Evolutionary conservation across 1,140 invertebrate genomes (phyloP).

Genomic region (Drosophila ercepeae): DNA sequence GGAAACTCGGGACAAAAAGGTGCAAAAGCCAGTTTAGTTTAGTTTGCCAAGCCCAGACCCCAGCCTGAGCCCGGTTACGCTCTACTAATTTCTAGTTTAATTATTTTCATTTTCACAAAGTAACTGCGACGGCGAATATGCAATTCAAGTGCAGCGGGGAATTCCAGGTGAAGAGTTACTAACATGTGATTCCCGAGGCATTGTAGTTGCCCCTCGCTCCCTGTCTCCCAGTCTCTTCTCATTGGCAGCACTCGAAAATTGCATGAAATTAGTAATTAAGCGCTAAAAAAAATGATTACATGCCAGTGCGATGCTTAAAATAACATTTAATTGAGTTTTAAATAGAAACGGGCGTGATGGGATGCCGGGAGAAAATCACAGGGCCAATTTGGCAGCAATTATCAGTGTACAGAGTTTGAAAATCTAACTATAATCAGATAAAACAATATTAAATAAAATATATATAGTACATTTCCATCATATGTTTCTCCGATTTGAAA

Average conservation of each 20-base stretch:
- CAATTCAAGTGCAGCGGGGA: slow-evolving; percentile 67
- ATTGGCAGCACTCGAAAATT: slow-evolving; percentile 28
- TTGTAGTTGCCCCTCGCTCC: background rate
- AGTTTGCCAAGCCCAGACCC: slow-evolving; percentile 1
- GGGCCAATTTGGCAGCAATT: no score
- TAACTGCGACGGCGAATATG: slow-evolving; percentile 51
- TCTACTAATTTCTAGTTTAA: slow-evolving; percentile 80
- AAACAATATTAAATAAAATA: no score
- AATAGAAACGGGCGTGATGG: slow-evolving; percentile 1
- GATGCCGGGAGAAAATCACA: background rate
- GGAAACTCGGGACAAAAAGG: slow-evolving; percentile 40
- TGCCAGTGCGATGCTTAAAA: slow-evolving; percentile 30
- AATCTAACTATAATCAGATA: no score
- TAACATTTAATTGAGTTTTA: slow-evolving; percentile 47
- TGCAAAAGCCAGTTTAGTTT: slow-evolving; percentile 41
- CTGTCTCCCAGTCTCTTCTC: background rate
- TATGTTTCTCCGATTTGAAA: no score
- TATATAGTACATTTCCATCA: no score
- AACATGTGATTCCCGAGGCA: slow-evolving; percentile 1
- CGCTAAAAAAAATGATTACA: slow-evolving; percentile 58
- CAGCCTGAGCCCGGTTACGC: slow-evolving; percentile 51
- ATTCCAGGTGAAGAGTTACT: slow-evolving; percentile 58
- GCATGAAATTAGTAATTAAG: slow-evolving; percentile 72
- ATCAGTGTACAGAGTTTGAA: no score
- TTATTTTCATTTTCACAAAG: slow-evolving; percentile 79